These are phyloP conservation scores for Euplexia lucipara DNA, from an alignment of 2,888 invertebrate genomes.

Conservation along the genomic window DNA sequence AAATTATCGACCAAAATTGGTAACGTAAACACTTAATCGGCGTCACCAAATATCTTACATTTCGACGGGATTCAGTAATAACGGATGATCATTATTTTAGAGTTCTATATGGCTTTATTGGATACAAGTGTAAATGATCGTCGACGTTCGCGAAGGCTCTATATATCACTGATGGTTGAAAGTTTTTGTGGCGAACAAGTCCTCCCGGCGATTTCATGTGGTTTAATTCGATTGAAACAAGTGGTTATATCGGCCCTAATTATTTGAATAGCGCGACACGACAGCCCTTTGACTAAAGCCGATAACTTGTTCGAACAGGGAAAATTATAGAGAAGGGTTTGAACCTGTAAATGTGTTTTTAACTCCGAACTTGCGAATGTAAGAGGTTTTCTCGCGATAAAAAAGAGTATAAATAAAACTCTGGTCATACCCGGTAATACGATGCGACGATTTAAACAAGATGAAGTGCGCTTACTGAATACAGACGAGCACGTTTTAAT, in stretches of 20 bases:
- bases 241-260: conserved; percentile 86
- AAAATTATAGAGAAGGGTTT: conserved; percentile 67
- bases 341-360: conserved; percentile 8
- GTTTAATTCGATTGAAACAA: conserved; percentile 85
- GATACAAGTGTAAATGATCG: conserved; percentile 75
- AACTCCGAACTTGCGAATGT: conserved; percentile 18
- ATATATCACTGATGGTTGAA: conserved; percentile 77
- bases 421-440: conserved; percentile 7
- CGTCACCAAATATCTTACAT: conserved; percentile 68
- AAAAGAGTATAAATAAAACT: conserved; percentile 14
- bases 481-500: conserved; percentile 28
- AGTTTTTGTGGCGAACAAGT: conserved; percentile 79
- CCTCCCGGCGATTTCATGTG: conserved; percentile 83
- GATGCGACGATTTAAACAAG: conserved; percentile 34
- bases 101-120: conserved; percentile 77
- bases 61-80: conserved; percentile 66
- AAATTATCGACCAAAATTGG: conserved; percentile 75
- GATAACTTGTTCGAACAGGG: conserved; percentile 73
- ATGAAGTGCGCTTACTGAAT: conserved; percentile 31
- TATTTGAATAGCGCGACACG: conserved; percentile 88
- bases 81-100: conserved; percentile 62
- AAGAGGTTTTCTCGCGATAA: conserved; percentile 3
- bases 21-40: conserved; percentile 75
- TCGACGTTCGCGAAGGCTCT: conserved; percentile 68
- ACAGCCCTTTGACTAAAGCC: conserved; percentile 85